Percentiles rank a stretch among this genome's conserved stretches.
These are phyloP conservation scores for Daphoenositta chrysoptera DNA, from an alignment of 2,113 vertebrate species.

Conservation along the genomic window DNA sequence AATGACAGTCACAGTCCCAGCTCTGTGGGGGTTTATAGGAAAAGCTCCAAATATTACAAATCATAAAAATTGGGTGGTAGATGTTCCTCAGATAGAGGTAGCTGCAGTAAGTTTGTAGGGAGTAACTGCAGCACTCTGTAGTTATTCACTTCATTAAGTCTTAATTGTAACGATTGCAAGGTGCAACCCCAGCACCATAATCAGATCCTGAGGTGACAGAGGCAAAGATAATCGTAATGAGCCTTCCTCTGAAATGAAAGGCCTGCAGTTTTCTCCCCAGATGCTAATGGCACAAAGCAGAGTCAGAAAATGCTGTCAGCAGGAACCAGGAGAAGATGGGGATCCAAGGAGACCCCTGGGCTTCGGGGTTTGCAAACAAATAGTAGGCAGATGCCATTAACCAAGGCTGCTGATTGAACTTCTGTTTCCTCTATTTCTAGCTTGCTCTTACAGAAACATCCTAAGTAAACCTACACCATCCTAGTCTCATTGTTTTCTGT, in stretches of 20 bases:
- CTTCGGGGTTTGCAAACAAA: not conserved
- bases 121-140: conserved; percentile 2
- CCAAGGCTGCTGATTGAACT: not conserved
- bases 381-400: not conserved
- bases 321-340: not conserved
- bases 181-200: conserved; percentile 25
- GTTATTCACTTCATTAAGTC: conserved; percentile 56
- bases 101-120: not conserved
- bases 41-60: not conserved
- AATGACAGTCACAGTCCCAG: rapidly evolving
- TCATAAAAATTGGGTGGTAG: not conserved
- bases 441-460: not conserved
- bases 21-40: not conserved
- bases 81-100: not conserved
- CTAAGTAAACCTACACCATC: not conserved
- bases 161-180: conserved; percentile 40
- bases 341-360: not conserved
- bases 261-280: conserved; percentile 23
- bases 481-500: not conserved
- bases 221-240: conserved; percentile 18
- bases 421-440: not conserved
- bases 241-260: conserved; percentile 6
- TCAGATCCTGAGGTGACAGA: conserved; percentile 42
- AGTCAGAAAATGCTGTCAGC: conserved; percentile 16
- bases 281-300: not conserved